Evolutionary conservation across 2,797 vertebrate genomes (phyloP).

Genomic region (Tadarida brasiliensis): DNA sequence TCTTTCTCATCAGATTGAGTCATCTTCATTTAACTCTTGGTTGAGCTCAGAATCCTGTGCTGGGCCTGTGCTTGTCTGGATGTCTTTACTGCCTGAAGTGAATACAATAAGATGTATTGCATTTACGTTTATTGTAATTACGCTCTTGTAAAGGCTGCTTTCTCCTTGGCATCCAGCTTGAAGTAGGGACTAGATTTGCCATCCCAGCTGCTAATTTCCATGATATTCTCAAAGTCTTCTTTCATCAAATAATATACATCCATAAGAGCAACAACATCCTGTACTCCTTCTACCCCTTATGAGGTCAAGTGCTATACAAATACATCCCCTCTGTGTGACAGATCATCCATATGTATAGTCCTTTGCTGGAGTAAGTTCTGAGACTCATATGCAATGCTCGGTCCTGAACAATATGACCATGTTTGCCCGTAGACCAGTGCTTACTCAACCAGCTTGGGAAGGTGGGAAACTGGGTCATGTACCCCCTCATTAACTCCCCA

Average conservation of each 20-base stretch:
- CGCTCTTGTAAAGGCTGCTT: conserved; percentile 96
- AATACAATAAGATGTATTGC: conserved; percentile 93
- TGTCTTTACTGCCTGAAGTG: conserved; percentile 91
- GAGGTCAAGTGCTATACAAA: conserved; percentile 92
- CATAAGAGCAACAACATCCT: conserved; percentile 92
- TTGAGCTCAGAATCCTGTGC: conserved; percentile 84
- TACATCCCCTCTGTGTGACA: conserved; percentile 91
- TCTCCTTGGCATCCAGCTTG: conserved; percentile 97
- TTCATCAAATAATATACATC: conserved; percentile 95
- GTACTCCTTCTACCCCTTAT: conserved; percentile 91
- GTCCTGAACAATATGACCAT: background rate
- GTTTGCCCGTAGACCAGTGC: background rate
- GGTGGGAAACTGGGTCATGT: background rate
- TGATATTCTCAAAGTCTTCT: conserved; percentile 98
- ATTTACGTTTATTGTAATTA: conserved; percentile 91
- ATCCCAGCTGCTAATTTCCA: conserved; percentile 96
- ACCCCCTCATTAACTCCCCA: too few species aligned
- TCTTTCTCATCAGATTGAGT: conserved; percentile 90
- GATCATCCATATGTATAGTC: conserved; percentile 95
- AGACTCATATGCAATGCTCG: too few species aligned
- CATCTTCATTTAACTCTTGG: conserved; percentile 86
- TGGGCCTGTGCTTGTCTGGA: conserved; percentile 86
- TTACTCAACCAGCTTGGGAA: background rate
- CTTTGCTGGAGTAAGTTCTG: conserved; percentile 94
- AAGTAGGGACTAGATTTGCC: conserved; percentile 94